These are phyloP conservation scores for Anthophora plumipes DNA, from an alignment of 2,888 invertebrate species.

Conservation along the genomic window DNA sequence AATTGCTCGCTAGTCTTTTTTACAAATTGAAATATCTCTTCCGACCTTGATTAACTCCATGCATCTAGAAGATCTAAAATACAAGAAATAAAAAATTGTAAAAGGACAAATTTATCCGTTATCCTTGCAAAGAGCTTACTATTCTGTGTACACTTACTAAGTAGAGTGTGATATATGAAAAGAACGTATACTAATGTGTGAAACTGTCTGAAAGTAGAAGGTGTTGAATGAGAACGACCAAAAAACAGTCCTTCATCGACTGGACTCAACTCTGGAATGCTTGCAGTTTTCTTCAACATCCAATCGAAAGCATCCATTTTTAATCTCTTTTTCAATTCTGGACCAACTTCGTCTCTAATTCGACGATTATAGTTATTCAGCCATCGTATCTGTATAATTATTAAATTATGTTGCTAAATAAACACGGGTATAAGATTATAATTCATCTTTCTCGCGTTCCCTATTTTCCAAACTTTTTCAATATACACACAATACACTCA, in stretches of 20 bases:
- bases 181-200: conserved; percentile 43
- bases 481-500: not conserved
- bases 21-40: conserved; percentile 1
- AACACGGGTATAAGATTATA: not conserved
- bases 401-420: conserved; percentile 4
- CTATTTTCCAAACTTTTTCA: not conserved
- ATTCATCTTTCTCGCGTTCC: not conserved
- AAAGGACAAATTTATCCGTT: not conserved
- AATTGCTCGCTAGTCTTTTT: conserved; percentile 9
- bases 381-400: conserved; percentile 88
- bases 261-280: conserved; percentile 87
- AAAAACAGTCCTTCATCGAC: conserved; percentile 72
- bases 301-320: conserved; percentile 91
- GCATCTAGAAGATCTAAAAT: conserved; percentile 17
- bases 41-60: conserved; percentile 34
- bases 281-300: conserved; percentile 93
- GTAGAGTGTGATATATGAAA: conserved; percentile 46
- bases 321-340: conserved; percentile 89
- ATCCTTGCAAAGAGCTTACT: not conserved
- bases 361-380: conserved; percentile 92
- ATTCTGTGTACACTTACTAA: conserved; percentile 43
- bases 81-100: not conserved
- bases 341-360: conserved; percentile 90
- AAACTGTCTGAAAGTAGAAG: conserved; percentile 51
- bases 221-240: conserved; percentile 53